Evolutionary conservation across 1,140 invertebrate genomes (phyloP), one percentile per base, ranked within the genome.

Genomic region (Magallana ariakensis): DNA sequence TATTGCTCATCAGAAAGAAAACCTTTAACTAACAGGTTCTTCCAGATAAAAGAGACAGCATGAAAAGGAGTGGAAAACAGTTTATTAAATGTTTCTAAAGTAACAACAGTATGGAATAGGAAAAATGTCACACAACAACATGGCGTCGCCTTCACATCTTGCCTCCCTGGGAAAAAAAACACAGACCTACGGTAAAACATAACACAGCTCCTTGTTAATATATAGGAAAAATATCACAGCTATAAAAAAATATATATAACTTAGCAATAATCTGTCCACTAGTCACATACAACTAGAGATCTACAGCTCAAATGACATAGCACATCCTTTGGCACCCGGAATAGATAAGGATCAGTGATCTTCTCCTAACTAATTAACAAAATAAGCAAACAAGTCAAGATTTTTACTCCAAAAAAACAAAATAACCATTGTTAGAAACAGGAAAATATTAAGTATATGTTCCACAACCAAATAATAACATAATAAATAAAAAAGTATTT

Each of bases 361-460:
- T 70, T 70, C 33, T 62, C 58, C 19, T 70, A 1, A 33, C 11
- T 70, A 33, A 33, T 33, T 33, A 33, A 70, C 66, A 26, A 70
- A 70, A 26, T 13, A 70, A 70, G 66, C 66, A 70, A 70, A 70
- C 66, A 70, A 70, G 66, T 70, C 66, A 70, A 70, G 66, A 70
- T 10, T 13, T 70, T 70, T 10, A 70, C 33, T 19, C 33, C 22
- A 26, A 70, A 26, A 70, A 19, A 70, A 70, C 11, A 19, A 26
- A 6, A 70, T 11, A 70, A 9, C 22, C 13, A 26, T 13, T 70
- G 66, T 70, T 70, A 70, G 22, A 70, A 19, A 33, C 22, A 70
- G 33, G 33, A 70, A n/a, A 62, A 62, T n/a, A 33, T 26, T 70
- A 70, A 70, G 6, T 33, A 33, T 26, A 70, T 13, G 22, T 13